A percentile compares a stretch with the other conserved stretches of the same genome.
Evolutionary conservation across 2,113 vertebrate genomes (phyloP).

Genomic region (Muscicapa adusta): DNA sequence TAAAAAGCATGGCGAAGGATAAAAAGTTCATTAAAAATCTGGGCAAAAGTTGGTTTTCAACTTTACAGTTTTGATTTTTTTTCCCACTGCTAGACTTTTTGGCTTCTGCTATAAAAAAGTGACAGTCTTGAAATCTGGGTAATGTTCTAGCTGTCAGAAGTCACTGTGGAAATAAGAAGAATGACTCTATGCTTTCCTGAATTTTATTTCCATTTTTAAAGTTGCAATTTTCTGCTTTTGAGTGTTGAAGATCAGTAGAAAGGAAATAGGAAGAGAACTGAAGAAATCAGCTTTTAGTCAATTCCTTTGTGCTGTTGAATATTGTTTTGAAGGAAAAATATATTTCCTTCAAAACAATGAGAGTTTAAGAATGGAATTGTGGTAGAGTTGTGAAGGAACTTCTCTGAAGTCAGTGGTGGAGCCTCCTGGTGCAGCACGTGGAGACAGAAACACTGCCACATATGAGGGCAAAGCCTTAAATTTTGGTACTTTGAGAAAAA

Average conservation of each 20-base stretch:
- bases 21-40: background rate
- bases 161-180: background rate
- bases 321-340: background rate
- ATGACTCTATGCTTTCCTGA: background rate
- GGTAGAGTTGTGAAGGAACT: background rate
- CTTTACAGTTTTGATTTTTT: background rate
- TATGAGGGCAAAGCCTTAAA: background rate
- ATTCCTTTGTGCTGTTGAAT: background rate
- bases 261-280: background rate
- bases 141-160: background rate
- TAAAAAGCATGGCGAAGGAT: background rate
- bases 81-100: background rate
- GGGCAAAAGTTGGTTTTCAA: background rate
- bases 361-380: background rate
- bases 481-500: background rate
- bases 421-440: background rate
- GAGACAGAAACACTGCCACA: accelerated
- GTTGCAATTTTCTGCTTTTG: background rate
- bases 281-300: background rate
- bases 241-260: background rate
- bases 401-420: background rate
- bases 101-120: background rate
- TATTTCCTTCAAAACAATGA: background rate
- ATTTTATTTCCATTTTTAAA: background rate
- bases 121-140: background rate